A percentile compares a stretch with the other conserved stretches of the same genome.
These are phyloP conservation scores for Eupeodes luniger DNA, from an alignment of 2,888 invertebrate species.

Conservation along the genomic window DNA sequence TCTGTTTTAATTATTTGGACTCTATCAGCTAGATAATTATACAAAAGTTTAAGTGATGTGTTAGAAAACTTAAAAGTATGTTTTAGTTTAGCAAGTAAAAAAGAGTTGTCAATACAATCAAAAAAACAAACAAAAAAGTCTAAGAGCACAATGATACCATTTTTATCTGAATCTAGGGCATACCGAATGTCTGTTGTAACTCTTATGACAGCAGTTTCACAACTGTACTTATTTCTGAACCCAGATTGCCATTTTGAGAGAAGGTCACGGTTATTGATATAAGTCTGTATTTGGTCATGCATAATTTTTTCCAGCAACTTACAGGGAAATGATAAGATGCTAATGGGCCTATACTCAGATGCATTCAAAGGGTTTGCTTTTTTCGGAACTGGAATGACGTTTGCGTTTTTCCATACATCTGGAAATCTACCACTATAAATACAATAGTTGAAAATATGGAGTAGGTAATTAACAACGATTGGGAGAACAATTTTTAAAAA, in stretches of 20 bases:
- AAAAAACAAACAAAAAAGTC: too few relatives aligned
- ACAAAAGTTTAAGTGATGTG: neutral
- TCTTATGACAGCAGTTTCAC: neutral
- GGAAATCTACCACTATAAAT: neutral
- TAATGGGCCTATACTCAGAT: slow-evolving; percentile 2
- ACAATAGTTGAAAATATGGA: neutral
- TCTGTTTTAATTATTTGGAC: neutral
- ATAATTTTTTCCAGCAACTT: neutral
- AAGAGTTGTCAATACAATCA: too few relatives aligned
- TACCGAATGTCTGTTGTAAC: neutral
- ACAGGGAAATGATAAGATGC: neutral
- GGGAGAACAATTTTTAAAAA: too few relatives aligned
- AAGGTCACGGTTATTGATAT: neutral
- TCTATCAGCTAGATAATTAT: neutral
- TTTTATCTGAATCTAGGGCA: neutral
- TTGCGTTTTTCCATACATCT: neutral
- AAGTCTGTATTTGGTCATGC: neutral
- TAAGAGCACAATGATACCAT: neutral
- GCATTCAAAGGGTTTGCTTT: neutral
- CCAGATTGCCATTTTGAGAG: neutral
- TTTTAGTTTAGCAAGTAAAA: too few relatives aligned
- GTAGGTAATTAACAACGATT: neutral
- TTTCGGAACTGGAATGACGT: slow-evolving; percentile 2
- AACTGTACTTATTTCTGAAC: too few relatives aligned
- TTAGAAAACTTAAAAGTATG: neutral